phyloP scores from a whole-genome alignment of 2,888 invertebrate genomes.

The Conchocele bisecta region DNA sequence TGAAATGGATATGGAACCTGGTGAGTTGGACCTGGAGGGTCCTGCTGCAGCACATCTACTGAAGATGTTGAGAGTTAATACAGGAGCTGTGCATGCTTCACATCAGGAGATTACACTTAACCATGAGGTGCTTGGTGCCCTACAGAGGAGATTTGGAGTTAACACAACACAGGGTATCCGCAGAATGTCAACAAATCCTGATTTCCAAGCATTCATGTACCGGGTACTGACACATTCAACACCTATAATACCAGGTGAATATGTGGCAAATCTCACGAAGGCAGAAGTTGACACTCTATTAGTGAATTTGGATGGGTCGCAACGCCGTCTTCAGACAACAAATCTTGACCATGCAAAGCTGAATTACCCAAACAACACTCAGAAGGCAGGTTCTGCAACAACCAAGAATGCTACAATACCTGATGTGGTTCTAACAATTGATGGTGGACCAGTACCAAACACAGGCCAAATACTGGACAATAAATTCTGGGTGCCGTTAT shows the following conservation, averaged over 20 bases:
- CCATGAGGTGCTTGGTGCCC: slow-evolving; percentile 31
- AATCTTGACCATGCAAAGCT: slow-evolving; percentile 50
- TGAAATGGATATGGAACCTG: slow-evolving; percentile 51
- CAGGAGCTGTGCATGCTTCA: slow-evolving; percentile 11
- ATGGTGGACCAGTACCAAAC: slow-evolving; percentile 19
- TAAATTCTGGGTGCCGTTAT: not conserved
- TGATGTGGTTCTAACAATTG: slow-evolving; percentile 35
- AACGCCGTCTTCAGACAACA: slow-evolving; percentile 7
- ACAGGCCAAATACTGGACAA: no score
- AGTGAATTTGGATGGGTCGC: slow-evolving; percentile 16
- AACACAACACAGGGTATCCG: slow-evolving; percentile 42
- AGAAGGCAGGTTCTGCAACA: no score
- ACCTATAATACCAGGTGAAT: slow-evolving; percentile 43
- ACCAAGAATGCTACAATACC: not conserved
- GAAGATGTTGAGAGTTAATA: slow-evolving; percentile 14
- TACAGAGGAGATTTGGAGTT: slow-evolving; percentile 43
- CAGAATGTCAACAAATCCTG: slow-evolving; percentile 32
- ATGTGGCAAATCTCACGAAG: slow-evolving; percentile 39
- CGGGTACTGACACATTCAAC: slow-evolving; percentile 35
- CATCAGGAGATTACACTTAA: slow-evolving; percentile 49
- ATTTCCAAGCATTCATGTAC: slow-evolving; percentile 54
- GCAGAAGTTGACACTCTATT: slow-evolving; percentile 39
- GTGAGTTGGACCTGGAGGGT: slow-evolving; percentile 52
- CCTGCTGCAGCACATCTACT: slow-evolving; percentile 37
- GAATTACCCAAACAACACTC: not conserved